Evolutionary conservation across 2,113 vertebrate genomes (phyloP).

Genomic region (Halichoeres trimaculatus): DNA sequence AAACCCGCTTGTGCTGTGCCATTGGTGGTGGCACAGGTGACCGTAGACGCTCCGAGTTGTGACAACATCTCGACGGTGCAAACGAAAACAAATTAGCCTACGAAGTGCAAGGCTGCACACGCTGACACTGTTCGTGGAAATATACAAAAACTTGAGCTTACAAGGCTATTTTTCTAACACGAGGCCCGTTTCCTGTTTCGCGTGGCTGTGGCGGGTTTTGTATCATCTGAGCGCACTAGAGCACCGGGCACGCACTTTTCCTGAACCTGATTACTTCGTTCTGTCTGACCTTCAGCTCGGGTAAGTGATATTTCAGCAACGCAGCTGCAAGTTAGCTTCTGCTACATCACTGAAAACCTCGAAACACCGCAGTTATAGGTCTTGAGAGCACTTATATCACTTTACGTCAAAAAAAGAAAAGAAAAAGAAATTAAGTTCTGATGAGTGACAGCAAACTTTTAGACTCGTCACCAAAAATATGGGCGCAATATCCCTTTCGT

Average conservation of each 20-base stretch:
- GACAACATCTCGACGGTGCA: conserved; percentile 74
- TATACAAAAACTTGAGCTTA: neutral
- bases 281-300: conserved; percentile 86
- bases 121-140: conserved; percentile 35
- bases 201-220: conserved; percentile 1
- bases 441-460: neutral
- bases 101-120: conserved; percentile 22
- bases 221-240: conserved; percentile 16
- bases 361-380: rapidly evolving
- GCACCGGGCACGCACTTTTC: conserved; percentile 62
- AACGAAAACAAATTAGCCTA: conserved; percentile 77
- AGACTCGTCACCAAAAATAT: too few species aligned
- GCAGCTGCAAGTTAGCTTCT: neutral
- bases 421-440: too few species aligned
- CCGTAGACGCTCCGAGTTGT: conserved; percentile 70
- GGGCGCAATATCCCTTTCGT: neutral
- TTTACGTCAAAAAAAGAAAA: neutral
- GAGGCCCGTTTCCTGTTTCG: neutral
- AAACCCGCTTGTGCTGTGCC: conserved; percentile 15
- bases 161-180: neutral
- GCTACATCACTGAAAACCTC: neutral
- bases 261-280: conserved; percentile 65
- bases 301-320: conserved; percentile 78
- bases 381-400: neutral
- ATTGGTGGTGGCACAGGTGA: conserved; percentile 84